These are phyloP conservation scores for Malacosoma neustria DNA, from an alignment of 2,888 invertebrate species.

Conservation along the genomic window DNA sequence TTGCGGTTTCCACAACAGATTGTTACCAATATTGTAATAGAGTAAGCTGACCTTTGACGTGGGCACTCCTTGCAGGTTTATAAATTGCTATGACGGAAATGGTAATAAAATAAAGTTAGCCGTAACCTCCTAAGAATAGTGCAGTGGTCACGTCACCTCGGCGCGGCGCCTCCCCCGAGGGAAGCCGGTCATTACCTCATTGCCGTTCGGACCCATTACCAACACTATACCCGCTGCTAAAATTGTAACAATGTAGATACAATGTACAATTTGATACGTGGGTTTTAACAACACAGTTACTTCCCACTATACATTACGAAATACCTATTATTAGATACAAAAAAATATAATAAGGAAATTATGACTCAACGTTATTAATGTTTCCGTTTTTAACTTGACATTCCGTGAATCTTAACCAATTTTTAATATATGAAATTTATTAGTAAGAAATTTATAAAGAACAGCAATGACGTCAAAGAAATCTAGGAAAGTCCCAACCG, in stretches of 20 bases:
- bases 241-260: background rate
- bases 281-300: background rate
- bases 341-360: background rate
- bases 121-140: background rate
- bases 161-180: constrained; percentile 5
- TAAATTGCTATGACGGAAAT: background rate
- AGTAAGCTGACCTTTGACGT: background rate
- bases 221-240: background rate
- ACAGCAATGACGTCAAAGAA: background rate
- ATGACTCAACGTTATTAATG: background rate
- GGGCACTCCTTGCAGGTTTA: background rate
- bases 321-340: background rate
- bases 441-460: background rate
- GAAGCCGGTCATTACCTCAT: constrained; percentile 10
- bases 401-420: background rate
- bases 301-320: background rate
- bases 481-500: background rate
- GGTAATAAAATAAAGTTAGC: background rate
- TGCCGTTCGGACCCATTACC: constrained; percentile 2
- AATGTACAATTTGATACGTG: too few relatives aligned
- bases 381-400: background rate
- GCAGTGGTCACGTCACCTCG: background rate
- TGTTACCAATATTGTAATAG: background rate
- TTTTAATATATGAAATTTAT: background rate
- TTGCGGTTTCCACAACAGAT: background rate